Base-by-base conservation (phyloP, 2,797 vertebrate species). In the Astyanax mexicanus region DNA sequence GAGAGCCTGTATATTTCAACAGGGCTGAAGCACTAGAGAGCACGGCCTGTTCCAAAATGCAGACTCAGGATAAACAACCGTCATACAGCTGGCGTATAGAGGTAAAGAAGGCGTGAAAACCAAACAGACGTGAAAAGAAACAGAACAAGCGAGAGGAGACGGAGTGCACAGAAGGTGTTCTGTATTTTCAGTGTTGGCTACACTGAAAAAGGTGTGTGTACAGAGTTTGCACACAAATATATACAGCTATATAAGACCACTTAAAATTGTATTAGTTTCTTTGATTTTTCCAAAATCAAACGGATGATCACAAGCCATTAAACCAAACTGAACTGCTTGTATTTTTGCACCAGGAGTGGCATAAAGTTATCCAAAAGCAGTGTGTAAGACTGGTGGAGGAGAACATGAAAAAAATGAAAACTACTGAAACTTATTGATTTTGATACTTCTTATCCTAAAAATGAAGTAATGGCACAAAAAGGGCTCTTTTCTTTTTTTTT, bases 21-120 rank as follows among this genome's bases (percentile, higher is more conserved):
- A 32, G 19, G 49, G 29, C n/a, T 55, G 25, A 42, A 71, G 60
- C 44, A 29, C 52, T 13, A 52, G n/a, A 42, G 13, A 81, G 83
- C 29, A 80, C 80, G 42, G 23, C 10, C 67, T 85, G 84, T 86
- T 81, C 81, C 54, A 15, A 68, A 37, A 44, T 69, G 40, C 29
- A 44, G 45, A 32, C 37, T 70, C 13, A 17, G 21, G 29, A 21
- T 74, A 82, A 77, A 69, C 44, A 73, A 70, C 72, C 77, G 62
- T 69, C 44, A 78, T 32, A 54, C 0, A 37, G 19, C n/a, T 4
- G 19, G 25, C 35, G 69, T 51, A 23, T 38, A 52, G 32, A 45
- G 10, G 47, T 19, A 51, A 67, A 1, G 7, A 19, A 52, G 76
- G 68, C 37, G 23, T 25, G 12, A 27, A 15, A 71, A 19, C 13